Base-by-base conservation (phyloP, 2,888 invertebrate species). In the Erebia palarica region DNA sequence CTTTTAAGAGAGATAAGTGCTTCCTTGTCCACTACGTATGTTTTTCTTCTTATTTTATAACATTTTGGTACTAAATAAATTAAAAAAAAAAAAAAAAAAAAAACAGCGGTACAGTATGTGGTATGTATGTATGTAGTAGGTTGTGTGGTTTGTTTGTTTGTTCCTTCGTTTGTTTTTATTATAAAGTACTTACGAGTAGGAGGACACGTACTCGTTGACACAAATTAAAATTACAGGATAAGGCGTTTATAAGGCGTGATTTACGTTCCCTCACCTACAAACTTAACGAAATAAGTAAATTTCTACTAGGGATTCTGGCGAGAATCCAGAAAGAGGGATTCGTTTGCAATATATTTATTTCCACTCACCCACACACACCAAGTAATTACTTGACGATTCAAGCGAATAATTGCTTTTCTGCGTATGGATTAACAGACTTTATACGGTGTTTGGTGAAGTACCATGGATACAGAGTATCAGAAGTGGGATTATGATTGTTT, bases 331-430 rank as follows among this genome's bases (percentile, higher is more conserved):
- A 18, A 65, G 53, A 65, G 65, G 44, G 36, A 57, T 18, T 18
- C 53, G 36, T 44, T 55, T 11, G 42, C 55, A 47, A 61, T 61
- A 21, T 61, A 65, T 65, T 42, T 65, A 65, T 57, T 42, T 65
- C 13, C 57, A 11, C 47, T 65, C 65, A 42, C 44, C 14, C 57
- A 44, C 44, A 55, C 65, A 44, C 44, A 57, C 44, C 36, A 36
- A 42, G 55, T 65, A 65, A 65, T 65, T 65, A 65, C 44, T 53
- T 57, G 44, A 57, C 65, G 14, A 65, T 57, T 55, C 13, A 21
- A 21, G 44, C 65, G 57, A 65, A 57, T 65, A 57, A 65, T 65
- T 65, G 65, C 42, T 57, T 65, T 44, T 44, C 65, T 65, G 44
- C 55, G 14, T 64, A 53, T 42, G 57, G 57, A 57, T 51, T 64